phyloP scores from a whole-genome alignment of 2,888 invertebrate species.

The Melipona beecheii region DNA sequence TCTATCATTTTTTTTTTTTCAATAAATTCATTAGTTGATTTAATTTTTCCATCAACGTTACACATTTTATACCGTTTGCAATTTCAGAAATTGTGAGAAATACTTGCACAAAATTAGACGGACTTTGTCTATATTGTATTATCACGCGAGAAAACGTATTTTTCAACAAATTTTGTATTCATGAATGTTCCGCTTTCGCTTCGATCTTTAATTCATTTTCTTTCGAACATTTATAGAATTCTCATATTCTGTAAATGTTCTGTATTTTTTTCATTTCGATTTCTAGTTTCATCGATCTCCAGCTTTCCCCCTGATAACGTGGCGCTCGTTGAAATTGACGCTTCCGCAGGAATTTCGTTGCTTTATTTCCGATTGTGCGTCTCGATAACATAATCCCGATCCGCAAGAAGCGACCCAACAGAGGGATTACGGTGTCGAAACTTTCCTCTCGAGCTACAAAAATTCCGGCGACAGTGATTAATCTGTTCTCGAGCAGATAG shows the following conservation, averaged over 20 bases:
- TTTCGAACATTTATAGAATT: not conserved
- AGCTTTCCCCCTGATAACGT: not conserved
- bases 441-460: conserved; percentile 25
- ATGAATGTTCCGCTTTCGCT: not conserved
- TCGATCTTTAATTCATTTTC: no score
- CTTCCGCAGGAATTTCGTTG: conserved; percentile 1
- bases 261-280: not conserved
- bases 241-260: not conserved
- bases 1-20: not conserved
- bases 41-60: no score
- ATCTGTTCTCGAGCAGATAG: conserved; percentile 15
- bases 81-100: no score
- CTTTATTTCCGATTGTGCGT: conserved; percentile 1
- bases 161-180: not conserved
- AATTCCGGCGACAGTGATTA: conserved; percentile 45
- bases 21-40: no score
- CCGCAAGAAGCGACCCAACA: conserved; percentile 24
- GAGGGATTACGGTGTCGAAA: conserved; percentile 49
- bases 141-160: not conserved
- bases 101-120: not conserved
- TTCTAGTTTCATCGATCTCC: not conserved
- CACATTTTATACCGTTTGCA: no score
- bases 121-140: not conserved
- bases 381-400: conserved; percentile 18
- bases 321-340: not conserved